Evolutionary conservation across 2,113 vertebrate species (phyloP), one percentile per base, ranked within the genome.

Genomic region (Odobenus rosmarus): DNA sequence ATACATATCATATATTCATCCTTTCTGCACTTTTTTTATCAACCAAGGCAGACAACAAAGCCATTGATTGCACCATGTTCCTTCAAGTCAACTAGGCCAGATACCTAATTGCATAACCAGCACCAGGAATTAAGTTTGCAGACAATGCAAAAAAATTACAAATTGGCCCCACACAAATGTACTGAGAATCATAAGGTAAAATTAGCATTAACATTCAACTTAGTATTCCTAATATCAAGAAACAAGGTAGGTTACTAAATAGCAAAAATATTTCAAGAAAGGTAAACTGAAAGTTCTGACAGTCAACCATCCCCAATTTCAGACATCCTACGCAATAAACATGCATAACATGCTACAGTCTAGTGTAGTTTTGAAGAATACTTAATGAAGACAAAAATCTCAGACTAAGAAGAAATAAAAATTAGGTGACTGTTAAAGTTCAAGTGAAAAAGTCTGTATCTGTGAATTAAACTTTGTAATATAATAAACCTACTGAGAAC

Each of bases 401-500:
- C 42, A 69, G 11, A 64, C 36, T 53, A 31, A 86, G 33, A 53
- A 59, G 42, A 88, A 77, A 28, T 46, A 81, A 92, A 89, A 89
- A 36, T 24, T 36, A 55, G 21, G 76, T 88, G 53, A 64, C n/a
- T 83, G 84, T 49, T 69, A 31, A 93, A 92, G 57, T 77, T 74
- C 61, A 89, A 28, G 7, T 62, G 42, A 4, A 96, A 96, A 64
- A 83, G 31, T 69, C 42, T 61, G 1, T 46, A 24, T 51, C n/a
- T 69, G 2, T 81, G n/a, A 84, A 61, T 39, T 69, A 88, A 88
- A 57, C 14, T 96, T 84, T 76, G 23, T 67, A 59, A 55, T 49
- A 76, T 21, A 93, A 84, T 23, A 84, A 95, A 24, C 76, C 51
- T 92, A 82, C 19, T 33, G 46, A 86, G 71, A 97, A 93, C 4